Evolutionary conservation across 2,888 invertebrate genomes (phyloP).

Genomic region (Petrophora chlorosata): DNA sequence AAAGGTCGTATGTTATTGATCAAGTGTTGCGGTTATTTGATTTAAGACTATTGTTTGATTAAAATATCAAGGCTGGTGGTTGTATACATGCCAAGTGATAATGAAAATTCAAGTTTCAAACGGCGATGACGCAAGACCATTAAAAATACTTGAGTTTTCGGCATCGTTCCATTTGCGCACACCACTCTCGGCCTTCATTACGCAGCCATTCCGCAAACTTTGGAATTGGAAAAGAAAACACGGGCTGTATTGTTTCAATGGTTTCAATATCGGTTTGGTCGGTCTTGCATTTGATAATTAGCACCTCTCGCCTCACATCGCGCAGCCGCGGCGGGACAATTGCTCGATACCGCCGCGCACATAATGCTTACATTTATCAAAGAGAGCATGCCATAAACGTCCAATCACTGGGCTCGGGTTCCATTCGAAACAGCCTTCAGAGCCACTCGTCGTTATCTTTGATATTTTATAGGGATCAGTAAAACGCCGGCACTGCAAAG

Average conservation of each 20-base stretch:
- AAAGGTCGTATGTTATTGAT: constrained; percentile 73
- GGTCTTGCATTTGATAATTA: constrained; percentile 82
- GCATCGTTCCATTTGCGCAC: constrained; percentile 80
- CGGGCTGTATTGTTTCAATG: constrained; percentile 79
- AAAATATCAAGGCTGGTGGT: constrained; percentile 81
- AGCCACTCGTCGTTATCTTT: constrained; percentile 80
- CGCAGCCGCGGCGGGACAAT: constrained; percentile 50
- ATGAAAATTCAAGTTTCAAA: constrained; percentile 84
- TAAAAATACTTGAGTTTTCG: constrained; percentile 81
- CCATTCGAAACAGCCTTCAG: constrained; percentile 66
- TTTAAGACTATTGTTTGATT: constrained; percentile 81
- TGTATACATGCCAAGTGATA: constrained; percentile 81
- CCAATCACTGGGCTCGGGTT: constrained; percentile 69
- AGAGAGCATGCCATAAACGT: constrained; percentile 74
- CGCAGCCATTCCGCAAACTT: constrained; percentile 82
- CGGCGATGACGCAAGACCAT: constrained; percentile 82
- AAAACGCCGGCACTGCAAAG: constrained; percentile 79
- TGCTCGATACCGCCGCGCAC: constrained; percentile 58
- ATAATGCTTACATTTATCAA: constrained; percentile 73
- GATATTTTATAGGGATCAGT: constrained; percentile 82
- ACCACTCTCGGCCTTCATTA: constrained; percentile 79
- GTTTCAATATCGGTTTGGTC: constrained; percentile 78
- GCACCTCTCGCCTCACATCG: constrained; percentile 70
- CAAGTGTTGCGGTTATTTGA: constrained; percentile 74
- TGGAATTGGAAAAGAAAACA: constrained; percentile 81